A percentile compares a stretch with the other conserved stretches of the same genome.
These are phyloP conservation scores for Corydoras sp. DNA, from an alignment of 2,113 vertebrate genomes.

Conservation along the genomic window DNA sequence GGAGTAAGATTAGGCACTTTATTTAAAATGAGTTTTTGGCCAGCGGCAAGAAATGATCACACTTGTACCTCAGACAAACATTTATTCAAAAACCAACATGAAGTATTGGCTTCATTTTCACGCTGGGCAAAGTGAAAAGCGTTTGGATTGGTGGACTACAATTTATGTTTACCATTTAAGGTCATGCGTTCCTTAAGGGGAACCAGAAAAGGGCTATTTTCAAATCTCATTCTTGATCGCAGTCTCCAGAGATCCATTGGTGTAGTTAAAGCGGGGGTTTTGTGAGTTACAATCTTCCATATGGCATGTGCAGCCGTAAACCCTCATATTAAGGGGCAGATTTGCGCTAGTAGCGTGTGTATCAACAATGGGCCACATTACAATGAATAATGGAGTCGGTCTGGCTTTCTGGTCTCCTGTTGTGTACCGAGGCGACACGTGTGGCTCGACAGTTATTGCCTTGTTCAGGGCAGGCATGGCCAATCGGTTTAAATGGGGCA, in stretches of 20 bases:
- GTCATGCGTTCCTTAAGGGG: background rate
- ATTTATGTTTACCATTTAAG: background rate
- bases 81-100: background rate
- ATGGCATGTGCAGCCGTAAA: background rate
- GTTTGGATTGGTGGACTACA: background rate
- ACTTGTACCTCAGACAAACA: background rate
- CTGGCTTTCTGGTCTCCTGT: background rate
- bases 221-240: background rate
- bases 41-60: background rate
- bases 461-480: conserved; percentile 32
- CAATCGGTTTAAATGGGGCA: conserved; percentile 18
- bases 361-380: background rate
- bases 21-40: background rate
- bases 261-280: background rate
- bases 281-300: background rate
- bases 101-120: background rate
- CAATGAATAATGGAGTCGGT: conserved; percentile 17
- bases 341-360: background rate
- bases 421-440: conserved; percentile 25
- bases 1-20: background rate
- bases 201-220: background rate
- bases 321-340: background rate
- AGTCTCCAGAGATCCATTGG: background rate
- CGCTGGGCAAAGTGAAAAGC: background rate
- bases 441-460: conserved; percentile 15